Conservation (phyloP, 2,113 vertebrate genomes). For the Entelurus aequoreus region DNA sequence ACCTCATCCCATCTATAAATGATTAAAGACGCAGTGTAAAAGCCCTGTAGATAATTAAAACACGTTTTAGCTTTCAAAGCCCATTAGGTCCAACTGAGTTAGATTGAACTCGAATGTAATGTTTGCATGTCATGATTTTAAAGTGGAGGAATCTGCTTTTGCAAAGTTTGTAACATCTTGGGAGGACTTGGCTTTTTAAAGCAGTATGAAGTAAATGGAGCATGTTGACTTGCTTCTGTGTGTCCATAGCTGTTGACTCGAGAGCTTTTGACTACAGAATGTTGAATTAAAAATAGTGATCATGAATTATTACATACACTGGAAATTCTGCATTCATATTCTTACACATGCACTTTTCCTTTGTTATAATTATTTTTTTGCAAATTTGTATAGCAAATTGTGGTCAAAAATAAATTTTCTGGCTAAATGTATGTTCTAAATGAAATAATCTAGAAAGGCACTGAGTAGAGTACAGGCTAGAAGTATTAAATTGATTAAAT, state of each 20-base stretch:
- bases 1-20: not conserved
- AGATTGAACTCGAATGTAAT: not conserved
- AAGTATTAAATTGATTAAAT: too few species aligned
- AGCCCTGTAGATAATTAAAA: constrained; percentile 4
- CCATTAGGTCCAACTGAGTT: not conserved
- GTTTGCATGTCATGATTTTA: not conserved
- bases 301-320: not conserved
- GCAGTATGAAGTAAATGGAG: not conserved
- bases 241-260: not conserved
- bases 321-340: not conserved
- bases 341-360: not conserved
- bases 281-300: not conserved
- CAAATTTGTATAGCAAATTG: not conserved
- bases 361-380: not conserved
- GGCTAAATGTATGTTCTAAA: not conserved
- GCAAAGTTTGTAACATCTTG: constrained; percentile 1
- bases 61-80: not conserved
- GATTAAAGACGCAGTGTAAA: not conserved
- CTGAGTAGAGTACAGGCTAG: not conserved
- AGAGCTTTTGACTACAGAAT: not conserved
- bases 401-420: not conserved
- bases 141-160: not conserved
- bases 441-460: not conserved
- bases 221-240: not conserved
- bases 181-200: not conserved